Percentiles rank a stretch among this genome's conserved stretches.
Conservation (phyloP, 2,888 invertebrate genomes). For the Leptura quadrifasciata region DNA sequence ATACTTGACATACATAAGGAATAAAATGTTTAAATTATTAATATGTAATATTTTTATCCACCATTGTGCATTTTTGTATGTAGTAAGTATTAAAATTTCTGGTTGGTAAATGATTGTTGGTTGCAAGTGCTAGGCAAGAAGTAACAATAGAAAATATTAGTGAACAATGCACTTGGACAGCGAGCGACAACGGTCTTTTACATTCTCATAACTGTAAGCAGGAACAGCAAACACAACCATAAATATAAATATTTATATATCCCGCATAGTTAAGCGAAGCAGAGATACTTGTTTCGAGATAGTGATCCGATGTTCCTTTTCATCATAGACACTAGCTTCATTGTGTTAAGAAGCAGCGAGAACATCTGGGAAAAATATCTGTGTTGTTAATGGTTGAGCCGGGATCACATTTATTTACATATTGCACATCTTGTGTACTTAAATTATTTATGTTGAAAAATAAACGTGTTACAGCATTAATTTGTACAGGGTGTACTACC, state of each 20-base stretch:
- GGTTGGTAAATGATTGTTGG: background rate
- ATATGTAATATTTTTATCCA: no score
- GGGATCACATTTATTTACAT: background rate
- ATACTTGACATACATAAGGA: no score
- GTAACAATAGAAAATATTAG: constrained; percentile 26
- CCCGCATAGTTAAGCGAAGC: constrained; percentile 29
- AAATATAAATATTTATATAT: constrained; percentile 33
- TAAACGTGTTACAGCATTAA: no score
- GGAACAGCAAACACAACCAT: constrained; percentile 18
- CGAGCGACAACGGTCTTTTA: constrained; percentile 23
- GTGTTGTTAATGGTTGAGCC: background rate
- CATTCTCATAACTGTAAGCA: constrained; percentile 33
- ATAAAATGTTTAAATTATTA: no score
- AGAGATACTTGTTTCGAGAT: constrained; percentile 27
- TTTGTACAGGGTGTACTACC: no score
- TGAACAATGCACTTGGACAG: constrained; percentile 30
- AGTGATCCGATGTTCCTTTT: constrained; percentile 24
- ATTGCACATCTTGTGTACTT: background rate
- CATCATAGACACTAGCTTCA: constrained; percentile 26
- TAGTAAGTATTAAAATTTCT: no score
- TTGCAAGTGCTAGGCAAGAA: background rate
- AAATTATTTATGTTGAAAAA: no score
- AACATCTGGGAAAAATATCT: background rate
- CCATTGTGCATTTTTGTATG: no score
- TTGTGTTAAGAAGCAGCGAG: constrained; percentile 21